These are phyloP conservation scores for Trichomalopsis sarcophagae DNA, from an alignment of 1,140 invertebrate genomes.

Conservation along the genomic window DNA sequence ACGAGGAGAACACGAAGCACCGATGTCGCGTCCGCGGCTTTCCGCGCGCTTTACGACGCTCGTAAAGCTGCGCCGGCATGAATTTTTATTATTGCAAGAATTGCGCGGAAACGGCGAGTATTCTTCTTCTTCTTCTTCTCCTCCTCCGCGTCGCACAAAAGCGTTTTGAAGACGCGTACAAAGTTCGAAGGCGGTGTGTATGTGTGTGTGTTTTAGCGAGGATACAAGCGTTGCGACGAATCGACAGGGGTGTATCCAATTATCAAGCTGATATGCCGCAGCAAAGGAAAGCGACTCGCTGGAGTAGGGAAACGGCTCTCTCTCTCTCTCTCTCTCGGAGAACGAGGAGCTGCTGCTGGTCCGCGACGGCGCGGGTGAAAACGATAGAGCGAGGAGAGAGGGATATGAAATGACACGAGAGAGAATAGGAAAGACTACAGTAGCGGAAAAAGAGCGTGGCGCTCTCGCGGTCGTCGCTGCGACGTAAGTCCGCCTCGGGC, in stretches of 20 bases:
- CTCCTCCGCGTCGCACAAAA: background rate
- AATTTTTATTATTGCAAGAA: conserved; percentile 56
- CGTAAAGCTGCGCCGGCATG: conserved; percentile 51
- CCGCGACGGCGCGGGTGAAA: background rate
- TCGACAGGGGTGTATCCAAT: conserved; percentile 11
- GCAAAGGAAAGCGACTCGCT: background rate
- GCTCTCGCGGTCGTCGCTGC: background rate
- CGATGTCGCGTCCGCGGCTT: conserved; percentile 43
- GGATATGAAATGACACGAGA: background rate
- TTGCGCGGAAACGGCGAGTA: background rate
- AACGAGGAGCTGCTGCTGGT: background rate
- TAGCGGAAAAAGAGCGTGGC: background rate
- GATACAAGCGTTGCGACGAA: background rate
- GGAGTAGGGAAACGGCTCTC: background rate
- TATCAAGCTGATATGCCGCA: conserved; percentile 13
- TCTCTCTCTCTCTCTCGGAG: background rate
- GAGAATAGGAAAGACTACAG: background rate
- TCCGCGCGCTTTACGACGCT: conserved; percentile 49
- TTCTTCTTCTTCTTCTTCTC: background rate
- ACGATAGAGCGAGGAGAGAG: background rate
- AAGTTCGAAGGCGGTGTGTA: background rate
- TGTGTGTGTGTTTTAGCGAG: background rate
- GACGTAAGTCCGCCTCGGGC: conserved; percentile 66
- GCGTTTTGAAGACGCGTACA: conserved; percentile 34
- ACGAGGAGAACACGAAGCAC: conserved; percentile 17